Percentiles rank a stretch among this genome's conserved stretches.
These are phyloP conservation scores for Netelia inedita DNA, from an alignment of 2,888 invertebrate species.

Conservation along the genomic window DNA sequence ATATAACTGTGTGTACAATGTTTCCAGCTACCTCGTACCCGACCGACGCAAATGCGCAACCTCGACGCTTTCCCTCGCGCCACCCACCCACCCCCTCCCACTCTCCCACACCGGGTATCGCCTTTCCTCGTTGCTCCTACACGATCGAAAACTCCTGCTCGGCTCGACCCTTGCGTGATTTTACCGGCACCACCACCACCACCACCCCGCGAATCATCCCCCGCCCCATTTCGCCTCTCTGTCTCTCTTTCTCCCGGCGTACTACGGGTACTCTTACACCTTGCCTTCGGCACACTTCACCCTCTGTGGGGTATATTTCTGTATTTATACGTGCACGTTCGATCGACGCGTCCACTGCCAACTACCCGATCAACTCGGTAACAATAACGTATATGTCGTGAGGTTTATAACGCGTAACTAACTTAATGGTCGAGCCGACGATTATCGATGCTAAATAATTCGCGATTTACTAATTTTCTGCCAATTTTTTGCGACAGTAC, in stretches of 20 bases:
- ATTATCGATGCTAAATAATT: too few species aligned
- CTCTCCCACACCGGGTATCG: slow-evolving; percentile 9
- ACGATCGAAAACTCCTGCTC: slow-evolving; percentile 37
- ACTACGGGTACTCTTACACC: slow-evolving; percentile 57
- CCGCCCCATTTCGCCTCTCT: slow-evolving; percentile 32
- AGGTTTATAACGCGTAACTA: too few species aligned
- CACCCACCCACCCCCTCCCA: background rate
- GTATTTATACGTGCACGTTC: background rate
- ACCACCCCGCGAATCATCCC: slow-evolving; percentile 13
- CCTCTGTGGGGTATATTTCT: background rate
- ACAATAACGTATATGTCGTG: too few species aligned
- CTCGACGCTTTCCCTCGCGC: slow-evolving; percentile 49
- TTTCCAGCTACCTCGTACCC: slow-evolving; percentile 56
- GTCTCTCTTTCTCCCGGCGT: slow-evolving; percentile 29
- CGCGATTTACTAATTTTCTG: too few species aligned
- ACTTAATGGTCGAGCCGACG: too few species aligned
- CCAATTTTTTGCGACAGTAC: too few species aligned
- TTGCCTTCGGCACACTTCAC: slow-evolving; percentile 56
- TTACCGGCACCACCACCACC: slow-evolving; percentile 27
- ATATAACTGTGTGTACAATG: background rate
- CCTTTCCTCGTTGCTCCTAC: slow-evolving; percentile 17
- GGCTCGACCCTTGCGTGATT: slow-evolving; percentile 50
- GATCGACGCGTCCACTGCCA: too few species aligned
- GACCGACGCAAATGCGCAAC: slow-evolving; percentile 50
- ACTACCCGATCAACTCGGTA: too few species aligned